Conservation (phyloP, 2,797 vertebrate genomes). For the Pipistrellus nathusii region DNA sequence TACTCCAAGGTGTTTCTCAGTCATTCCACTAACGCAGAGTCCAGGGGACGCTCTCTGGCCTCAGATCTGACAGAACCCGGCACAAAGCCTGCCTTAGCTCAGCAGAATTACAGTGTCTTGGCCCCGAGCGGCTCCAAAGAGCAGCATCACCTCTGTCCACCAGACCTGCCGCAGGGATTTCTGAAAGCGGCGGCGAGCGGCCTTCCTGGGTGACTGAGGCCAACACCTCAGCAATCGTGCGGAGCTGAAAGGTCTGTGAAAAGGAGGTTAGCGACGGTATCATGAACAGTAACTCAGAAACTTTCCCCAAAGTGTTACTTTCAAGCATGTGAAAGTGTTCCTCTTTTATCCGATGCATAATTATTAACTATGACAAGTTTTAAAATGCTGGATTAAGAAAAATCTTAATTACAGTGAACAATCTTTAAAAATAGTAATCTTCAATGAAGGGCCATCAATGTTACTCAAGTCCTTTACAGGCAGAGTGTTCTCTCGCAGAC, state of each 20-base stretch:
- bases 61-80: background rate
- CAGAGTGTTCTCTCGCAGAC: background rate
- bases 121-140: background rate
- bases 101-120: constrained; percentile 6
- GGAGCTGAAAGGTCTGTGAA: background rate
- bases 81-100: background rate
- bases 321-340: background rate
- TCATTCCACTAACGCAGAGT: background rate
- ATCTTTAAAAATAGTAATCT: background rate
- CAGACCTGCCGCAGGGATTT: background rate
- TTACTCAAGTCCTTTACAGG: background rate
- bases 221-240: background rate
- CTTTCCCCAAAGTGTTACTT: background rate
- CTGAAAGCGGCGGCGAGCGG: background rate
- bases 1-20: constrained; percentile 4
- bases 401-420: background rate
- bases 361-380: constrained; percentile 35
- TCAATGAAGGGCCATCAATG: background rate
- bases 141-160: background rate
- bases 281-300: background rate
- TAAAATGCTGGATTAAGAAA: background rate
- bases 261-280: background rate
- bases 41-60: background rate
- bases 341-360: constrained; percentile 2
- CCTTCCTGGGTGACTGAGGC: background rate